phyloP scores from a whole-genome alignment of 2,888 invertebrate genomes.

The Cryptus armator region DNA sequence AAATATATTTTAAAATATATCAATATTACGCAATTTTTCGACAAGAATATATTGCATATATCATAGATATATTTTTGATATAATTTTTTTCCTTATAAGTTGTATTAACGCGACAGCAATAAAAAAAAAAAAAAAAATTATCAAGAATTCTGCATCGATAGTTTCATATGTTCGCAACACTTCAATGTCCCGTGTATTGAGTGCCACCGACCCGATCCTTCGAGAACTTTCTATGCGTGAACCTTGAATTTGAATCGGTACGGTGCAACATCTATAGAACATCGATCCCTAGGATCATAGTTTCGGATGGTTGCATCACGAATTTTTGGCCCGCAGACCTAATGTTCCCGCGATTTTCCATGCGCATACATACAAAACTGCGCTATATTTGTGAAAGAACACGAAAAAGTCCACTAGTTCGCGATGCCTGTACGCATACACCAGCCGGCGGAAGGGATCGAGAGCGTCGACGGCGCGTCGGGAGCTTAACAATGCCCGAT shows the following conservation, averaged over 20 bases:
- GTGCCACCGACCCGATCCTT: constrained; percentile 14
- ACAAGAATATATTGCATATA: no score
- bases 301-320: constrained; percentile 72
- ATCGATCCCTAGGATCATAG: constrained; percentile 52
- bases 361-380: constrained; percentile 29
- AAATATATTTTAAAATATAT: no score
- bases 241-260: constrained; percentile 54
- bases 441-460: constrained; percentile 69
- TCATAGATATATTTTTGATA: neutral
- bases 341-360: constrained; percentile 82
- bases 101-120: no score
- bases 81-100: no score
- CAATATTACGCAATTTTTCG: no score
- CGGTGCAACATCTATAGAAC: constrained; percentile 18
- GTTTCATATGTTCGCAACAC: neutral
- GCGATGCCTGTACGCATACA: constrained; percentile 26
- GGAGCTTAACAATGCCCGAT: constrained; percentile 80
- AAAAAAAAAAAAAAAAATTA: neutral
- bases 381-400: constrained; percentile 48
- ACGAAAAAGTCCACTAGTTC: constrained; percentile 31
- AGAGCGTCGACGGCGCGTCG: constrained; percentile 59
- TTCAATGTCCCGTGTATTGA: neutral
- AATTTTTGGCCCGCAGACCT: constrained; percentile 66
- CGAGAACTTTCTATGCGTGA: constrained; percentile 22
- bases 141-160: neutral